Evolutionary conservation across 2,888 invertebrate genomes (phyloP), one percentile per base, ranked within the genome.

Genomic region (Poecilobothrus nobilitatus): DNA sequence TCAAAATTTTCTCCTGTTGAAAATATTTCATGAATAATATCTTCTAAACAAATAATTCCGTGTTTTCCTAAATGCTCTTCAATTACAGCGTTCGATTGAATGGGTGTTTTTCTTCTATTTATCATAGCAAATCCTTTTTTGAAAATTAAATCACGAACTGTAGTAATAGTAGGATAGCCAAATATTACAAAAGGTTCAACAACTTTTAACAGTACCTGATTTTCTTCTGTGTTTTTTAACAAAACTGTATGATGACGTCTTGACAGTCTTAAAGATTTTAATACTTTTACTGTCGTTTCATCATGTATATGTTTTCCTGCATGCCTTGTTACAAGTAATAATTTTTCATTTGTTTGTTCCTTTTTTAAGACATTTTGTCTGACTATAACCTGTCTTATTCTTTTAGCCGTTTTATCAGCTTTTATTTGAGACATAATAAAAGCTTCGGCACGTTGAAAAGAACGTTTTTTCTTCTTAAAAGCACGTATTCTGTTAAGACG

Each of bases 31-130:
- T 82, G 82, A 12, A 82, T 80, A 22, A 82, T 78, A 72, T 82
- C 82, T 69, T 82, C 82, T 70, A 82, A 74, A 70, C 82, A 82
- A 66, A 82, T 81, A 1, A 82, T 77, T 15, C 82, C 82, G 69
- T 78, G 75, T 0, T 78, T 75, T 5, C 82, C 82, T 33, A 82
- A 71, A 3, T 79, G 73, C 63, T 81, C 78, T 71, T 82, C 82
- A 20, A 82, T 78, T 77, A 80, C 75, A 2, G 79, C 78, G 70
- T 82, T 82, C 0, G 82, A 82, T 69, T 80, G 79, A 65, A 82
- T 82, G 1, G 81, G 75, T 0, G 78, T 78, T 70, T 79, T 80
- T 65, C 79, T 82, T 34, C 75, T 76, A 33, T 79, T 71, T 9
- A 82, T 75, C 33, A 71, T 72, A 0, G 79, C 80, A 67, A 82